phyloP scores from a whole-genome alignment of 2,797 vertebrate genomes.

The Luscinia megarhynchos region DNA sequence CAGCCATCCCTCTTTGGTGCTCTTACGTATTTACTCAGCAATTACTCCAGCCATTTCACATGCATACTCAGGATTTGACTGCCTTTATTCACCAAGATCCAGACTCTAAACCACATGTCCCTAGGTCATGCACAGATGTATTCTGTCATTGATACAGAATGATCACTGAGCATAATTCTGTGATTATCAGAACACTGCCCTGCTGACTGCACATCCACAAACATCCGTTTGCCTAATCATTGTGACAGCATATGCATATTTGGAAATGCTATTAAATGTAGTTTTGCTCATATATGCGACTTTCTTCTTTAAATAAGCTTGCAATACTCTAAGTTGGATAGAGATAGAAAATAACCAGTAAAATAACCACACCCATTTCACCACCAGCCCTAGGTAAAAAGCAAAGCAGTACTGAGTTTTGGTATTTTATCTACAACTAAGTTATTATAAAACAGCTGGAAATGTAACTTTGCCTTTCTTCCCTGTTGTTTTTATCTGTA shows the following conservation, averaged over 20 bases:
- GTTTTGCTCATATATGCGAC: not conserved
- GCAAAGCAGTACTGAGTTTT: not conserved
- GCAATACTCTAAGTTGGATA: not conserved
- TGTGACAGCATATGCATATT: not conserved
- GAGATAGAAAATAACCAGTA: not conserved
- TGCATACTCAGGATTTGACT: not conserved
- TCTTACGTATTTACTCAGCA: not conserved
- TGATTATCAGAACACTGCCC: not conserved
- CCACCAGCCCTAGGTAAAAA: not conserved
- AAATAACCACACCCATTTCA: not conserved
- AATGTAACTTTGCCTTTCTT: not conserved
- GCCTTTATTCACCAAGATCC: not conserved
- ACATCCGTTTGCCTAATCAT: not conserved
- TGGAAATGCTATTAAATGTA: not conserved
- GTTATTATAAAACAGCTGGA: not conserved
- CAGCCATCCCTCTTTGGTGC: not conserved
- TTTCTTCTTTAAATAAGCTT: not conserved
- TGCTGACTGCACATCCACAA: not conserved
- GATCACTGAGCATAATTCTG: not conserved
- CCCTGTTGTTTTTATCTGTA: not conserved
- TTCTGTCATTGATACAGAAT: not conserved
- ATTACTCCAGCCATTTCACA: not conserved
- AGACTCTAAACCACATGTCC: not conserved
- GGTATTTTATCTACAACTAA: not conserved
- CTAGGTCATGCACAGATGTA: not conserved